Evolutionary conservation across 2,113 vertebrate genomes (phyloP).

Genomic region (Oncorhynchus nerka): DNA sequence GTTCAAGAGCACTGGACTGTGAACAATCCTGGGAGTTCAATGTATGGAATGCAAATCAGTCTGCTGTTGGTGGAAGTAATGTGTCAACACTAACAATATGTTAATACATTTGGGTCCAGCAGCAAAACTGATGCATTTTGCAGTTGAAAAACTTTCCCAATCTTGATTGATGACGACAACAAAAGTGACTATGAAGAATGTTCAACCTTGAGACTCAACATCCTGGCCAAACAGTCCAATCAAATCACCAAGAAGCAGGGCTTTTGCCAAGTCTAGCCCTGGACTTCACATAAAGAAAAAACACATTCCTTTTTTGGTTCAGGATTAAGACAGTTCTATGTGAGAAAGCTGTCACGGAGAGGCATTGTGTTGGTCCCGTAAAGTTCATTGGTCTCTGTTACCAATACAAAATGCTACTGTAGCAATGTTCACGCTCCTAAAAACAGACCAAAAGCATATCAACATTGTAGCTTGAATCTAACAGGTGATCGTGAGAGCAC

Average conservation of each 20-base stretch:
- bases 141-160: neutral
- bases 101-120: neutral
- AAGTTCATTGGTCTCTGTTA: neutral
- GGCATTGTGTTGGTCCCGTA: neutral
- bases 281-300: neutral
- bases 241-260: slow-evolving; percentile 1
- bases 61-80: neutral
- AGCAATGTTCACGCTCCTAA: neutral
- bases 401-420: neutral
- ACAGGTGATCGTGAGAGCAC: neutral
- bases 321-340: too few relatives aligned
- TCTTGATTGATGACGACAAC: neutral
- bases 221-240: neutral
- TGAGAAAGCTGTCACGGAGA: neutral
- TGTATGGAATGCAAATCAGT: neutral
- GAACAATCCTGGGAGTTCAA: neutral
- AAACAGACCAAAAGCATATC: neutral
- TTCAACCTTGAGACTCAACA: slow-evolving; percentile 6
- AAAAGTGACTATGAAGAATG: neutral
- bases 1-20: neutral
- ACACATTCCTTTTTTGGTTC: neutral
- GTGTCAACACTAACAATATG: neutral
- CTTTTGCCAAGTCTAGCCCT: slow-evolving; percentile 7
- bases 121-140: too few relatives aligned
- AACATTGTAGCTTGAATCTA: neutral